Percentiles rank a stretch among this genome's conserved stretches.
These are phyloP conservation scores for Thyatira batis DNA, from an alignment of 2,888 invertebrate genomes.

Conservation along the genomic window DNA sequence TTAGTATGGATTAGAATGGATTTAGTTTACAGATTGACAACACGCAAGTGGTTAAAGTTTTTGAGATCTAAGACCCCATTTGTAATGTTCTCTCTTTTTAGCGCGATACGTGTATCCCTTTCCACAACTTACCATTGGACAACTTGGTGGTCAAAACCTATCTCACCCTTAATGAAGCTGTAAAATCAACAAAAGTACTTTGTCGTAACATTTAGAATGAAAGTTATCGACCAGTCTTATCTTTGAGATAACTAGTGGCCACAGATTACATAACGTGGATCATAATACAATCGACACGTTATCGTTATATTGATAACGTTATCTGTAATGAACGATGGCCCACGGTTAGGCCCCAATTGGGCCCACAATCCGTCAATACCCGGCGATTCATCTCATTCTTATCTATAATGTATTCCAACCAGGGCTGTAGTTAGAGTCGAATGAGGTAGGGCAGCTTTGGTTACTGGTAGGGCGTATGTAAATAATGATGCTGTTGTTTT, in stretches of 20 bases:
- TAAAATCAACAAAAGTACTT: not conserved
- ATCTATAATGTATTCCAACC: constrained; percentile 5
- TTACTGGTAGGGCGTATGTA: too few relatives aligned
- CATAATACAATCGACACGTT: not conserved
- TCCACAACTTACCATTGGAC: too few relatives aligned
- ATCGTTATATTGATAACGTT: not conserved
- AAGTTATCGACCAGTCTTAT: not conserved
- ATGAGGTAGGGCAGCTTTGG: too few relatives aligned
- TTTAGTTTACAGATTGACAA: too few relatives aligned
- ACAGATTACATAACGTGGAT: not conserved
- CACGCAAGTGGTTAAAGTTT: too few relatives aligned
- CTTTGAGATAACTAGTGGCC: not conserved
- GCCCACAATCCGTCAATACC: constrained; percentile 1
- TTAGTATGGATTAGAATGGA: too few relatives aligned
- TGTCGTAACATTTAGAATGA: not conserved
- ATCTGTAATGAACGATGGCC: not conserved
- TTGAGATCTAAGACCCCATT: too few relatives aligned
- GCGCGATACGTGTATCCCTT: too few relatives aligned
- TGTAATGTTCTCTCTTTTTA: too few relatives aligned
- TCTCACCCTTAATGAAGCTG: too few relatives aligned
- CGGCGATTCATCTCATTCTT: not conserved
- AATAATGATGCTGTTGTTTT: not conserved
- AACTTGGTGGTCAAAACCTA: too few relatives aligned
- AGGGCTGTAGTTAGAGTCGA: too few relatives aligned
- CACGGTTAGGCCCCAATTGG: not conserved